A percentile compares a stretch with the other conserved stretches of the same genome.
Evolutionary conservation across 2,888 invertebrate species (phyloP).

Genomic region (Axea sp.): DNA sequence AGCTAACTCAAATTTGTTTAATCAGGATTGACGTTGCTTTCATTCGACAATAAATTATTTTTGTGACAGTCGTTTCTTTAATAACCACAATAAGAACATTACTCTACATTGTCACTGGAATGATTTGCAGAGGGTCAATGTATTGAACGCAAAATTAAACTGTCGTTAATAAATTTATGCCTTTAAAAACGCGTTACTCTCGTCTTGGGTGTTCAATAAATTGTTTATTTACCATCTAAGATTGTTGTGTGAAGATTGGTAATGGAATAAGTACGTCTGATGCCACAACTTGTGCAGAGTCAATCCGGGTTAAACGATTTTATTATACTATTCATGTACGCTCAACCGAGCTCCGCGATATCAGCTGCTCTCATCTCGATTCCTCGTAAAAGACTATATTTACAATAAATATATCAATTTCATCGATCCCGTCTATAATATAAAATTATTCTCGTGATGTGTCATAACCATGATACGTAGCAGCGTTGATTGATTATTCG

Average conservation of each 20-base stretch:
- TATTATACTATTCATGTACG: constrained; percentile 49
- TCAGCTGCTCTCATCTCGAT: constrained; percentile 52
- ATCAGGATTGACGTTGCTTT: constrained; percentile 31
- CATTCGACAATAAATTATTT: too few relatives aligned
- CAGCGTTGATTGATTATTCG: constrained; percentile 19
- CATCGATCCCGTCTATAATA: constrained; percentile 77
- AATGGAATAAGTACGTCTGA: constrained; percentile 49
- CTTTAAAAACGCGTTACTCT: constrained; percentile 10
- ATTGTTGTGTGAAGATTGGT: constrained; percentile 44
- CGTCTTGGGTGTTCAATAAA: constrained; percentile 41
- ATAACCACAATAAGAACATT: constrained; percentile 36
- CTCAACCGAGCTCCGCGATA: constrained; percentile 22
- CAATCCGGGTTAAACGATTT: constrained; percentile 59
- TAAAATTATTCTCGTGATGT: constrained; percentile 77
- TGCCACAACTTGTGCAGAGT: constrained; percentile 34
- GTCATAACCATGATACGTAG: constrained; percentile 72
- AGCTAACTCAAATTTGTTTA: constrained; percentile 40
- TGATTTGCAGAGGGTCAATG: constrained; percentile 3
- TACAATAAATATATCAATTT: constrained; percentile 74
- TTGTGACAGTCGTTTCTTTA: too few relatives aligned
- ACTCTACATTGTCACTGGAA: background rate
- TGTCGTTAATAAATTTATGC: constrained; percentile 1
- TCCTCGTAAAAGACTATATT: constrained; percentile 67
- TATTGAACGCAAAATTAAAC: constrained; percentile 13
- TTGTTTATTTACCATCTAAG: constrained; percentile 13